Base-by-base conservation (phyloP, 2,888 invertebrate species). In the Ernsta delagoae region DNA sequence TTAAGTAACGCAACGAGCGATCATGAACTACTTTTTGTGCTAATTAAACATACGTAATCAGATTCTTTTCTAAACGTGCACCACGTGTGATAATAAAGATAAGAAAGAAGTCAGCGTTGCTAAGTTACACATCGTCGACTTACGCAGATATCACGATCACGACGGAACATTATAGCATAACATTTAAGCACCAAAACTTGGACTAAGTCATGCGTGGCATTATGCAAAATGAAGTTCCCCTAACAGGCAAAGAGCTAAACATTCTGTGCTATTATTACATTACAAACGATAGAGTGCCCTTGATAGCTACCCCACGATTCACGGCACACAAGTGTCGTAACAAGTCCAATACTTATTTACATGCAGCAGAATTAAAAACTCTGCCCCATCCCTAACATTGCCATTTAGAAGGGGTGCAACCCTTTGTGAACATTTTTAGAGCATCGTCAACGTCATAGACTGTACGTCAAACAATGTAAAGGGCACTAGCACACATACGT, bases 301-400 rank as follows among this genome's bases (percentile, higher is more conserved):
- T 90, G 90, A 91, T 88, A 86, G 86, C 86, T 83, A 85, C 91
- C 92, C 91, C 79, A 86, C 87, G 84, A 88, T 85, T 86, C 85
- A 83, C 81, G 76, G 82, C 80, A 84, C 86, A 89, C 92, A 90
- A 92, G 92, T 92, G 92, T 87, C 84, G 86, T 84, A 88, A 89
- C 91, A 89, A 91, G 91, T 90, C 85, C 87, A 87, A 90, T 89
- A 88, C 87, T 89, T 88, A 93, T 92, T 92, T 90, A 91, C 88
- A 92, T 92, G 89, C 88, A 86, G 85, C 78, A 84, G 82, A 85
- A 90, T 88, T 90, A 89, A 90, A 89, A 90, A 86, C 82, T 83
- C 79, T 80, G 87, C 88, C 88, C 92, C 92, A 91, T 91, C 90
- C 87, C 88, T 81, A 82, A 84, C 77, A 81, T 85, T 79, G 78